Percentiles rank a stretch among this genome's conserved stretches.
Conservation (phyloP, 2,888 invertebrate genomes). For the Zygaena filipendulae region DNA sequence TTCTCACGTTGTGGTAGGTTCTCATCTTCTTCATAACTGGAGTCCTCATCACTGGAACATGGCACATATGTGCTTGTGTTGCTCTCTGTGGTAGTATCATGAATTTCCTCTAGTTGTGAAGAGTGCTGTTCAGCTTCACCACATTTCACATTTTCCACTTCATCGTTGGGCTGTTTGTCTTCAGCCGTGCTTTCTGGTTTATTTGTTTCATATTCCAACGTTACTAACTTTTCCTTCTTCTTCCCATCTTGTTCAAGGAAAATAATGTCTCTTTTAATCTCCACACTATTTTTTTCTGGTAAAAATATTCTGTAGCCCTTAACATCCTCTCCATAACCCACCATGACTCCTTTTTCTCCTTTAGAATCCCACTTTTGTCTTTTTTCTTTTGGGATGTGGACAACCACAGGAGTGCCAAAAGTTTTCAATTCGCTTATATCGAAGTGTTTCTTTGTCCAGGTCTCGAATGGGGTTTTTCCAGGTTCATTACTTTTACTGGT, state of each 20-base stretch:
- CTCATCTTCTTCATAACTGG: neutral
- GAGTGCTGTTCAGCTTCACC: too few species aligned
- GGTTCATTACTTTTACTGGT: slow-evolving; percentile 1
- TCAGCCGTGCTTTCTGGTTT: too few species aligned
- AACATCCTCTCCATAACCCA: slow-evolving; percentile 10
- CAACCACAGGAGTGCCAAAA: slow-evolving; percentile 8
- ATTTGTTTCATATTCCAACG: too few species aligned
- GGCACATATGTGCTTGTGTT: neutral
- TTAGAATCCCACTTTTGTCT: slow-evolving; percentile 18
- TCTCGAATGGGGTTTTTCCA: slow-evolving; percentile 14
- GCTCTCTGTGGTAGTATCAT: too few species aligned
- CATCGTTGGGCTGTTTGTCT: too few species aligned
- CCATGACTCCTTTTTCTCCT: slow-evolving; percentile 16
- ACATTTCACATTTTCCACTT: too few species aligned
- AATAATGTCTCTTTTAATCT: slow-evolving; percentile 11
- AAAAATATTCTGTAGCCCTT: slow-evolving; percentile 13
- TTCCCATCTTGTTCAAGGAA: neutral
- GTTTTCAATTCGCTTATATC: slow-evolving; percentile 10
- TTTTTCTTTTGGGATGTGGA: slow-evolving; percentile 10
- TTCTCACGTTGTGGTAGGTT: slow-evolving; percentile 1
- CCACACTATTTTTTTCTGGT: slow-evolving; percentile 6
- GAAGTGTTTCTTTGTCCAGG: slow-evolving; percentile 10
- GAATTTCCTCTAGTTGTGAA: too few species aligned
- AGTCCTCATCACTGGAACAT: slow-evolving; percentile 6
- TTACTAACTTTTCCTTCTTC: too few species aligned